Evolutionary conservation across 2,888 invertebrate genomes (phyloP).

Genomic region (Dorcus hopei): DNA sequence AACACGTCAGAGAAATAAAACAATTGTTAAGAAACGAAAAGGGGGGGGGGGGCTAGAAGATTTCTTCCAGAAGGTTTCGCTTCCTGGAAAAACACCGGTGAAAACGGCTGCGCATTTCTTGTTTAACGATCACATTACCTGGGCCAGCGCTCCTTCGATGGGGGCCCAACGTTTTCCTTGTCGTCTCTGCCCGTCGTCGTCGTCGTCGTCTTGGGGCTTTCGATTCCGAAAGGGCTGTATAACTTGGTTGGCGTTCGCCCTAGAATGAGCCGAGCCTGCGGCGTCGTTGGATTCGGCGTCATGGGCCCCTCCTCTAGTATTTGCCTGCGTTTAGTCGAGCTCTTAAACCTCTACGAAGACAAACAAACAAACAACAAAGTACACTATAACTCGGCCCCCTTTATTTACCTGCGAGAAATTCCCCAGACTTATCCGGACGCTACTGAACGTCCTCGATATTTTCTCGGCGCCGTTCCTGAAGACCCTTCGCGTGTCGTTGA

Average conservation of each 20-base stretch:
- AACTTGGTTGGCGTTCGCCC: constrained; percentile 69
- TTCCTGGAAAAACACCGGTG: background rate
- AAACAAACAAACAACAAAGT: background rate
- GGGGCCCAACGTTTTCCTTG: constrained; percentile 19
- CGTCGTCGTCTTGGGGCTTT: constrained; percentile 54
- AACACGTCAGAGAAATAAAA: too few species aligned
- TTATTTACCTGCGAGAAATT: constrained; percentile 62
- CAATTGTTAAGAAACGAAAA: too few species aligned
- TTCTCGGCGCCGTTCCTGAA: constrained; percentile 66
- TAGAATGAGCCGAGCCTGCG: constrained; percentile 52
- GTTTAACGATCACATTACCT: constrained; percentile 11
- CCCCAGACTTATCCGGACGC: constrained; percentile 63
- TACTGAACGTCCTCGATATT: constrained; percentile 63
- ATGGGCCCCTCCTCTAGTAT: constrained; percentile 55
- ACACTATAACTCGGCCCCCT: background rate
- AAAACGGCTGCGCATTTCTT: background rate
- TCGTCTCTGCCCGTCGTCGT: constrained; percentile 6
- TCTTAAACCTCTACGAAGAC: constrained; percentile 52
- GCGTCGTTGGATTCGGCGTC: constrained; percentile 51
- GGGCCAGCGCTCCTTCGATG: constrained; percentile 13
- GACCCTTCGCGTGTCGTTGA: constrained; percentile 63
- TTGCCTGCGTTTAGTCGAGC: constrained; percentile 55
- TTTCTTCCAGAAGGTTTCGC: background rate
- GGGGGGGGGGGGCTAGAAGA: background rate
- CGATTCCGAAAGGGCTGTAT: constrained; percentile 75